Base-by-base conservation (phyloP, 1,140 invertebrate genomes). In the Monochamus saltuarius region DNA sequence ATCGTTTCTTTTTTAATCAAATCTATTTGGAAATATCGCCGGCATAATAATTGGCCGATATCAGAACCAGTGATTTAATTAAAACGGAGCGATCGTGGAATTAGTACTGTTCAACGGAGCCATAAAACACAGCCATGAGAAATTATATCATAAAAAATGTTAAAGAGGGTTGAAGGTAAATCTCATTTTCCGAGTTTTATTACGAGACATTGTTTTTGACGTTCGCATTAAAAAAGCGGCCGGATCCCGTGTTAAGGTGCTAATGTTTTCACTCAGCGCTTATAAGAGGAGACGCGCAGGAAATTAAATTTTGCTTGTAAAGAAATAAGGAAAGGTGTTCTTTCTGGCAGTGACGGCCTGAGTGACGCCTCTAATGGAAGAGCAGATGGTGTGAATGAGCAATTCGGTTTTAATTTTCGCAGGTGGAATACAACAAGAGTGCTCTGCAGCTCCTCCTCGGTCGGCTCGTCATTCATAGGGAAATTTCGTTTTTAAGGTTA, bases 301-400 rank as follows among this genome's bases (percentile, higher is more conserved):
- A 76, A 76, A 76, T 76, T 76, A 75, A 76, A 76, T 76, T 76
- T 76, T 71, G 65, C 73, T 64, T 65, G 70, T 72, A 70, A 74
- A 75, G 73, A 71, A 76, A 75, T 75, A 75, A 72, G 73, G 73
- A 73, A 72, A 70, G 73, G 64, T 69, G 67, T 70, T 67, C 66
- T 73, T 72, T 75, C 72, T 74, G 73, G 47, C 61, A 46, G 63
- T 75, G 74, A 75, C 73, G 70, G 64, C 54, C 17, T 72, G 72
- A 73, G 71, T 70, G 70, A 73, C 72, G 71, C 65, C 64, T 61
- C 67, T 73, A 75, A 75, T 75, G 73, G 73, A 73, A 72, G 70
- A 75, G 73, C 73, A 75, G 74, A 72, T 74, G 74, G 72, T 75
- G 72, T 73, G 74, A 75, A 75, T 75, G 73, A 75, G 73, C 73